phyloP scores from a whole-genome alignment of 2,888 invertebrate genomes.

The Zhengitettix transpicula region DNA sequence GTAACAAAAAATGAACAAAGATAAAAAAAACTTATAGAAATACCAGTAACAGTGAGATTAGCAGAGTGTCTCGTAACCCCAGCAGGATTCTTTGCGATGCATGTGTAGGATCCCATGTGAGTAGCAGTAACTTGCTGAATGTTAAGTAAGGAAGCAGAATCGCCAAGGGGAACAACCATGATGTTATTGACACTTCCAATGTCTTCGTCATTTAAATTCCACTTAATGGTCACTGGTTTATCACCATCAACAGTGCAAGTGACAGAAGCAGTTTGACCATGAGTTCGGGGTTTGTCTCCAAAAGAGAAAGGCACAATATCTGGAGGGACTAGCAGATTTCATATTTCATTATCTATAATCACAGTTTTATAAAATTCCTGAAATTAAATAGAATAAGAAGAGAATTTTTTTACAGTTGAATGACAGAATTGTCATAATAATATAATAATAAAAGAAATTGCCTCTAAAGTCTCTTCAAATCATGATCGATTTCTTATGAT shows the following conservation, averaged over 20 bases:
- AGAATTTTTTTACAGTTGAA: no score
- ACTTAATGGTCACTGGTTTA: not conserved
- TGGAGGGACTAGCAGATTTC: no score
- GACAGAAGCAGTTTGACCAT: not conserved
- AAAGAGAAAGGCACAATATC: not conserved
- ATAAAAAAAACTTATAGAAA: not conserved
- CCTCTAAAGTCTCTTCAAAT: no score
- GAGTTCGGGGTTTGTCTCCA: not conserved
- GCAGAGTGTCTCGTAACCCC: conserved; percentile 42
- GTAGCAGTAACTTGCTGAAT: conserved; percentile 32
- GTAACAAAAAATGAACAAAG: not conserved
- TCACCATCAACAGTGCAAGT: not conserved
- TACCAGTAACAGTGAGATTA: conserved; percentile 47
- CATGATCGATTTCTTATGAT: no score
- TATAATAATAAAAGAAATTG: no score
- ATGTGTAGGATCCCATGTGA: conserved; percentile 48
- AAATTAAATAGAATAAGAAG: no score
- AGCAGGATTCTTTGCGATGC: conserved; percentile 44
- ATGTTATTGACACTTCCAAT: not conserved
- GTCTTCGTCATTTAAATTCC: not conserved
- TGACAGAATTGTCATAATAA: no score
- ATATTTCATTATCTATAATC: no score
- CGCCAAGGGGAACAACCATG: not conserved
- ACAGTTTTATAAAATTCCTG: no score
- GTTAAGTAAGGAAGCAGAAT: not conserved